Evolutionary conservation across 2,888 invertebrate genomes (phyloP).

Genomic region (Eristalinus aeneus): DNA sequence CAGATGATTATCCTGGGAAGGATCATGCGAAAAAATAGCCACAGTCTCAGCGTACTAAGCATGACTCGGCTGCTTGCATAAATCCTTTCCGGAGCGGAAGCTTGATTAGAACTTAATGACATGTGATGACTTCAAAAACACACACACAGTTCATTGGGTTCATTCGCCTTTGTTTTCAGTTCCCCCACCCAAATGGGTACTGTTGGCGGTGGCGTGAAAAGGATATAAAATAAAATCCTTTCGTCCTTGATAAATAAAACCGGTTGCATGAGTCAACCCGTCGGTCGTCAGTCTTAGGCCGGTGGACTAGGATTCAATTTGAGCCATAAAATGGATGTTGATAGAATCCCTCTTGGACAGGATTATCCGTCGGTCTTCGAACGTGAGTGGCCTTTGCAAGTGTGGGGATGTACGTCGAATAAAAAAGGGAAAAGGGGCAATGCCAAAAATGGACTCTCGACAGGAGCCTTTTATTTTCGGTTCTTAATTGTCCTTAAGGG

Average conservation of each 20-base stretch:
- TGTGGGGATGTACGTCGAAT: not conserved
- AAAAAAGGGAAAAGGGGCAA: not conserved
- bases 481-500: constrained; percentile 49
- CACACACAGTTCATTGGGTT: constrained; percentile 20
- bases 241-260: constrained; percentile 33
- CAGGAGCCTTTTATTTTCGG: constrained; percentile 33
- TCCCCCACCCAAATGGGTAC: not conserved
- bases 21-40: not conserved
- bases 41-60: not conserved
- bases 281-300: not conserved
- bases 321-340: constrained; percentile 15
- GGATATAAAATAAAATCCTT: constrained; percentile 44
- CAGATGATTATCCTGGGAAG: constrained; percentile 7
- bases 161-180: constrained; percentile 2
- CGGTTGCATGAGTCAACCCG: not conserved
- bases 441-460: not conserved
- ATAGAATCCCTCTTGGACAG: constrained; percentile 8
- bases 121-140: constrained; percentile 55
- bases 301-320: constrained; percentile 25
- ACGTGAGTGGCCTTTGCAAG: constrained; percentile 32
- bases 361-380: constrained; percentile 12
- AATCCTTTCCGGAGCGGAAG: constrained; percentile 7
- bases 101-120: constrained; percentile 58
- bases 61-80: not conserved
- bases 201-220: constrained; percentile 23